Percentiles rank a stretch among this genome's conserved stretches.
Conservation (phyloP, 2,113 vertebrate species). For the Podocnemis expansa region DNA sequence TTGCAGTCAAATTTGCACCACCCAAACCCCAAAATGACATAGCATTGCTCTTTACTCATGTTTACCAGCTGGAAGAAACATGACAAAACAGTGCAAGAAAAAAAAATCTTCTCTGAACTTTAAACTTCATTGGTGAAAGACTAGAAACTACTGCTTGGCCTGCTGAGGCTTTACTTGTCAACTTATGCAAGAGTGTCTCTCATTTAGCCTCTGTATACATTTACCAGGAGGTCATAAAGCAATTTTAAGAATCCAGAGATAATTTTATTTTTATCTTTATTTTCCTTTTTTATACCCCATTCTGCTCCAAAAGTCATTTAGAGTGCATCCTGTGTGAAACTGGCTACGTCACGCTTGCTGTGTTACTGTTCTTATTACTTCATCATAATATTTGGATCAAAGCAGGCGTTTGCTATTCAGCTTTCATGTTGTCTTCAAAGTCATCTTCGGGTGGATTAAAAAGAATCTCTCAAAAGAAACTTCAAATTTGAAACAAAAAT, state of each 20-base stretch:
- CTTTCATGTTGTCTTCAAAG: constrained; percentile 50
- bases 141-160: constrained; percentile 70
- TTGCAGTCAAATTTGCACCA: background rate
- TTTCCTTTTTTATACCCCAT: constrained; percentile 62
- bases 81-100: constrained; percentile 51
- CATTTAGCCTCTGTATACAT: constrained; percentile 72
- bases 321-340: background rate
- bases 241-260: constrained; percentile 71
- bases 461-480: constrained; percentile 16
- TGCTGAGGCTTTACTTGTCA: constrained; percentile 71
- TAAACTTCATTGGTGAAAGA: constrained; percentile 69
- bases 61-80: constrained; percentile 56
- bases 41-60: constrained; percentile 46
- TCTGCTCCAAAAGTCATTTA: constrained; percentile 63
- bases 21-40: background rate
- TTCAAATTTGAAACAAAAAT: constrained; percentile 35
- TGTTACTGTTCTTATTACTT: constrained; percentile 54
- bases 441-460: constrained; percentile 29
- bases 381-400: constrained; percentile 60
- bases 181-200: constrained; percentile 57
- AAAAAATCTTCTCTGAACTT: constrained; percentile 60
- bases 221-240: constrained; percentile 71
- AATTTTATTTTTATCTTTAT: constrained; percentile 66
- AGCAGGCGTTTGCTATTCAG: constrained; percentile 27
- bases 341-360: background rate